Percentiles rank a stretch among this genome's conserved stretches.
Evolutionary conservation across 2,113 vertebrate species (phyloP).

Genomic region (Anguilla japonica): DNA sequence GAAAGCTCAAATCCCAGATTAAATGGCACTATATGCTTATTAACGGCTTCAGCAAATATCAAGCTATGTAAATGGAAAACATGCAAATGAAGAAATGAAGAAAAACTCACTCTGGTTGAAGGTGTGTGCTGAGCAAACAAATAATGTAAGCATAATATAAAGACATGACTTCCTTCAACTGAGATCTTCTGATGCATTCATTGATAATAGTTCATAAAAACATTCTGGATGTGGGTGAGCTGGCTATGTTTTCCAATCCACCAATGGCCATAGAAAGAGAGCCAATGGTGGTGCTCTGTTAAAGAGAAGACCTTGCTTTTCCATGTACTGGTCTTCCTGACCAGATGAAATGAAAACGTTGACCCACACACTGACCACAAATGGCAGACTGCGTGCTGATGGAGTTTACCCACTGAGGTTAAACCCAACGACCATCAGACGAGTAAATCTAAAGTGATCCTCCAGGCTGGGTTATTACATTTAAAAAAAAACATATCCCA

Average conservation of each 20-base stretch:
- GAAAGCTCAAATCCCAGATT: no score
- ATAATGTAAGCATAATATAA: not conserved
- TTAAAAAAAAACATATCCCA: not conserved
- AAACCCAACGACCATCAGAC: not conserved
- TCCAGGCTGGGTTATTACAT: constrained; percentile 1
- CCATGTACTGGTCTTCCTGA: not conserved
- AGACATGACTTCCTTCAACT: not conserved
- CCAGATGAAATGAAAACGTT: constrained; percentile 9
- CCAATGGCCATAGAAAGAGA: not conserved
- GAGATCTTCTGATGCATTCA: not conserved
- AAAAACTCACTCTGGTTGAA: no score
- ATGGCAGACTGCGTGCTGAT: not conserved
- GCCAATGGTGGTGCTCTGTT: not conserved
- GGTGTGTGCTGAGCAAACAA: not conserved
- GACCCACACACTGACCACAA: constrained; percentile 8
- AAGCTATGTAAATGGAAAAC: no score
- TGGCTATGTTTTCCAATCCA: not conserved
- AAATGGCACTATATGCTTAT: no score
- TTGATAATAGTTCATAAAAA: not conserved
- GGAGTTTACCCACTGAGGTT: not conserved
- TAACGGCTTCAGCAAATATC: no score
- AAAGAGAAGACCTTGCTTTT: not conserved
- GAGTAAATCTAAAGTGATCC: not conserved
- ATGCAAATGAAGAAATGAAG: no score
- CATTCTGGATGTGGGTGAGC: not conserved